phyloP scores from a whole-genome alignment of 2,888 invertebrate species.

The Theodoxus fluviatilis region DNA sequence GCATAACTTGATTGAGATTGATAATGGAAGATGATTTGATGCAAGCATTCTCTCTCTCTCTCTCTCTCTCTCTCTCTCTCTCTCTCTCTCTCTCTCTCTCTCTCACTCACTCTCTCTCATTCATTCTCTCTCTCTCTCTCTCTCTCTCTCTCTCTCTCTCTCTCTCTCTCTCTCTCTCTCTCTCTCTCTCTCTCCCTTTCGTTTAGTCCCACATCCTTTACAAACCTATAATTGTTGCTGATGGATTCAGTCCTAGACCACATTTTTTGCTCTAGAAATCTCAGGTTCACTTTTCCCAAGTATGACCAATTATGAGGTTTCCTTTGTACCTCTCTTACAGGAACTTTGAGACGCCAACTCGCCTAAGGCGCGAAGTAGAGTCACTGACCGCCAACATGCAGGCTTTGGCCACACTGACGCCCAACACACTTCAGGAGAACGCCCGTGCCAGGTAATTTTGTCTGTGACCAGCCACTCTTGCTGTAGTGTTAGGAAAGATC shows the following conservation, averaged over 20 bases:
- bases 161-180: neutral
- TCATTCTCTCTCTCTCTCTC: neutral
- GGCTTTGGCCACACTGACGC: conserved; percentile 50
- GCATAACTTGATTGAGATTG: too few relatives aligned
- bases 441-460: conserved; percentile 30
- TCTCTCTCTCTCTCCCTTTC: neutral
- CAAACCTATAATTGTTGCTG: too few relatives aligned
- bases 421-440: conserved; percentile 43
- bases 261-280: too few relatives aligned
- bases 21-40: neutral
- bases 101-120: neutral
- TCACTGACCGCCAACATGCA: conserved; percentile 56
- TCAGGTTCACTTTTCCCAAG: too few relatives aligned
- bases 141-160: neutral
- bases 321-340: too few relatives aligned
- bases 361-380: conserved; percentile 54
- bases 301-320: too few relatives aligned
- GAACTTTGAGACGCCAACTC: conserved; percentile 57
- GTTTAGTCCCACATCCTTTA: neutral
- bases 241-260: too few relatives aligned
- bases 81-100: conserved; percentile 20
- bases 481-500: too few relatives aligned
- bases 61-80: conserved; percentile 16
- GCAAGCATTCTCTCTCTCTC: conserved; percentile 7
- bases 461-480: too few relatives aligned